Evolutionary conservation across 2,888 invertebrate species (phyloP), one percentile per base, ranked within the genome.

Genomic region (Conus canariensis): DNA sequence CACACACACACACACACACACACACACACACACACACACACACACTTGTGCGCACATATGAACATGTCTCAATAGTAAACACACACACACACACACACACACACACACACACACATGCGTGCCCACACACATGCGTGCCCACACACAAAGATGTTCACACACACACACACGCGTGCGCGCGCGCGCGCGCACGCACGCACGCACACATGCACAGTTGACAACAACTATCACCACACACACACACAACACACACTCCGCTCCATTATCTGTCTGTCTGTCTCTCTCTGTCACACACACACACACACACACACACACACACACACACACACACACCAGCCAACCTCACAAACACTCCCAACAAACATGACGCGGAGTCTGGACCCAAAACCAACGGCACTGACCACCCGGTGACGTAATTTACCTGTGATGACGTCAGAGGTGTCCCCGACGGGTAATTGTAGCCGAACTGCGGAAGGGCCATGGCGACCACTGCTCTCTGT

Each of bases 391-490:
- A 70, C 22, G 19, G 7, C 16, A 70, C 70, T n/a, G 74, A n/a
- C 22, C 83, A 83, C 30, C 16, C n/a, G 6, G 6, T 87, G 30
- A 59, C 8, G n/a, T 22, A 14, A 90, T 86, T 88, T 90, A 92
- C 92, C 92, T 92, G 92, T 86, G 92, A 88, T 12, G 92, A 90
- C 10, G 91, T 88, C 74, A 92, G 90, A 10, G 90, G 85, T 22
- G 91, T 70, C 16, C 90, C 83, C 22, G 90, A 86, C 22, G 91
- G 90, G 82, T 91, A 91, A 70, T 88, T 90, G 85, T 92, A 92
- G 87, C 91, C 91, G 88, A 91, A 91, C 88, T 91, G 91, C 56
- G 90, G 92, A 77, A 91, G 83, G 14, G 92, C 91, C 92, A 92
- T 92, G 74, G 85, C 45, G 30, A 90, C 86, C 22, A 74, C n/a